These are phyloP conservation scores for Mallotus villosus DNA, from an alignment of 2,797 vertebrate species.

Conservation along the genomic window DNA sequence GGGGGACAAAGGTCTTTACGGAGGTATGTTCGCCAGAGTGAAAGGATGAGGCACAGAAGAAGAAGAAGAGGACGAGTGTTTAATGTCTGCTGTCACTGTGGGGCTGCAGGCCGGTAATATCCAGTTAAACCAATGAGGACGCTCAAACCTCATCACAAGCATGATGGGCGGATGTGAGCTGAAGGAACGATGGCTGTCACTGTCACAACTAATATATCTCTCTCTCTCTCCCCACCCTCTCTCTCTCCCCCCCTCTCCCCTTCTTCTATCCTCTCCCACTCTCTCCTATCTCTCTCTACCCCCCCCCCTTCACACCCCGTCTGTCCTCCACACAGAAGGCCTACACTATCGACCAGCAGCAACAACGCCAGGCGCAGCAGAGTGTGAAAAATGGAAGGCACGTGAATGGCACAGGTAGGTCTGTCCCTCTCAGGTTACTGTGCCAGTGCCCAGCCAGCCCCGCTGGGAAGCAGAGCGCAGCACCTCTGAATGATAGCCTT, in stretches of 20 bases:
- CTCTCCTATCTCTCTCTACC: slow-evolving; percentile 11
- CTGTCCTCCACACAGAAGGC: slow-evolving; percentile 75
- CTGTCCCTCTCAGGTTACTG: slow-evolving; percentile 25
- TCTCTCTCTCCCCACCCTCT: slow-evolving; percentile 1
- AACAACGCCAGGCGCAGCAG: slow-evolving; percentile 46
- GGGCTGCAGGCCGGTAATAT: not conserved
- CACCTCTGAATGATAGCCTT: slow-evolving; percentile 26
- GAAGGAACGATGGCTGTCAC: slow-evolving; percentile 12
- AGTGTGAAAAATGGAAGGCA: slow-evolving; percentile 71
- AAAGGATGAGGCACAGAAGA: not conserved
- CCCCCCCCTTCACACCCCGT: not conserved
- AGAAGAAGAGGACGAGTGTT: not conserved
- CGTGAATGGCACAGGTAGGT: slow-evolving; percentile 74
- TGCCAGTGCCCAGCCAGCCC: slow-evolving; percentile 33
- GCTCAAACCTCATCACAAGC: slow-evolving; percentile 5
- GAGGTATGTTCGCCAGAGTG: not conserved
- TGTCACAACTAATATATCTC: slow-evolving; percentile 11
- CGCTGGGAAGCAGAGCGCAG: not conserved
- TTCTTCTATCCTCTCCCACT: not conserved
- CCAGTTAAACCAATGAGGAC: slow-evolving; percentile 24
- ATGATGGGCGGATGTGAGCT: slow-evolving; percentile 25
- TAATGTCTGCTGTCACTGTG: not conserved
- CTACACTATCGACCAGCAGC: slow-evolving; percentile 73
- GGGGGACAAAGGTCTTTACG: not conserved
- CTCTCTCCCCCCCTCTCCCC: not conserved